Percentiles rank a stretch among this genome's conserved stretches.
Evolutionary conservation across 2,888 invertebrate species (phyloP).

Genomic region (Ophraella communa): DNA sequence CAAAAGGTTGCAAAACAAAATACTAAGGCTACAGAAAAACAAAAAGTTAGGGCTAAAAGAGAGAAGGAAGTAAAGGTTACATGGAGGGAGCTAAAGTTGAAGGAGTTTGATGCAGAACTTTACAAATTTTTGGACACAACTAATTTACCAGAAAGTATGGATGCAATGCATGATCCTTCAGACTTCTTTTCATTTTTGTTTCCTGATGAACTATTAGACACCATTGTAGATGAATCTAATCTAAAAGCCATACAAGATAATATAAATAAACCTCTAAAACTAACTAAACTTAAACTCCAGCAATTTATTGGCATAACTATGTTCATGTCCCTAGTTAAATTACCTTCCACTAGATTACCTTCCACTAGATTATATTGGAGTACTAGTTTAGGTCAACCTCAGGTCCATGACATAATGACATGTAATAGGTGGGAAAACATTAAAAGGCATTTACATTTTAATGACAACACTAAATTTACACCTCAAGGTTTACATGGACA

Average conservation of each 20-base stretch:
- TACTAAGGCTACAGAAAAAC: no score
- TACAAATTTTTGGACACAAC: no score
- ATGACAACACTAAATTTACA: conserved; percentile 19
- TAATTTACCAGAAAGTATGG: no score
- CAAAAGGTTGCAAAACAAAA: no score
- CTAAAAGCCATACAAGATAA: conserved; percentile 10
- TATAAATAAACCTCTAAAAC: conserved; percentile 7
- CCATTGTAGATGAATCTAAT: conserved; percentile 11
- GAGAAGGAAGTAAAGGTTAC: no score
- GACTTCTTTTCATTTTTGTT: conserved; percentile 12
- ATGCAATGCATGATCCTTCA: no score
- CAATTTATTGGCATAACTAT: no score
- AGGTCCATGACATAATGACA: conserved; percentile 12
- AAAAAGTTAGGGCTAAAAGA: no score
- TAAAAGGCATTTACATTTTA: conserved; percentile 23
- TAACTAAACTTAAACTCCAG: conserved; percentile 13
- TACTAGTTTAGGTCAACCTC: conserved; percentile 14
- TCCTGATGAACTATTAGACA: conserved; percentile 9
- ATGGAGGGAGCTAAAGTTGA: no score
- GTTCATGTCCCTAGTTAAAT: no score
- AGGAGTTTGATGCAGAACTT: no score
- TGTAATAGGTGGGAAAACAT: conserved; percentile 25
- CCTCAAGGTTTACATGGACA: conserved; percentile 19
- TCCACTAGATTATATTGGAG: conserved; percentile 21
- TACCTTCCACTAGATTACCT: conserved; percentile 20